Evolutionary conservation across 2,113 vertebrate species (phyloP).

Genomic region (Anser brachyrhynchus): DNA sequence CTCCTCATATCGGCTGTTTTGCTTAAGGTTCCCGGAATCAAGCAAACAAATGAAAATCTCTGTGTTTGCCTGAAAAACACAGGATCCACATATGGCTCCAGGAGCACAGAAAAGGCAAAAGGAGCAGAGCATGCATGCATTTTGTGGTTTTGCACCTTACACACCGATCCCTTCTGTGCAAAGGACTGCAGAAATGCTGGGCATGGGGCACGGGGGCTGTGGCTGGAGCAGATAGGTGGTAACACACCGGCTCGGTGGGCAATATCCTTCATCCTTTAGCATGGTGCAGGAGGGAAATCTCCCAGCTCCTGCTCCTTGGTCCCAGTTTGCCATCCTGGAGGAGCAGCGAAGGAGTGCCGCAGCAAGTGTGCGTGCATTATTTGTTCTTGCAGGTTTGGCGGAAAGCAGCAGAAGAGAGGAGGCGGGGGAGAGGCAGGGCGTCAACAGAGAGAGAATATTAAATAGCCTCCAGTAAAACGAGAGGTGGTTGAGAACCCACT

Average conservation of each 20-base stretch:
- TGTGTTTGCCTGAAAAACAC: not conserved
- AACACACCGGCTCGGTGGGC: not conserved
- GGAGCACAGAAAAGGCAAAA: not conserved
- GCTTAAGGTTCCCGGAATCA: not conserved
- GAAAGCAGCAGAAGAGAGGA: not conserved
- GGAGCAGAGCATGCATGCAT: rapidly evolving
- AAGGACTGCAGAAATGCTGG: not conserved
- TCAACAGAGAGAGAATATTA: not conserved
- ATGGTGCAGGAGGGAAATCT: not conserved
- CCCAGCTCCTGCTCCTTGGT: not conserved
- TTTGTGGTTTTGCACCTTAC: not conserved
- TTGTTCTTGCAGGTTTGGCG: not conserved
- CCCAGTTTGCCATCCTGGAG: rapidly evolving
- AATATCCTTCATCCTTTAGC: not conserved
- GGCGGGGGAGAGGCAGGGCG: not conserved
- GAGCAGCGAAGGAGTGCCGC: rapidly evolving
- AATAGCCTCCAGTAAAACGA: not conserved
- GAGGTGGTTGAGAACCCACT: not conserved
- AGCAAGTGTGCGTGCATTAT: rapidly evolving
- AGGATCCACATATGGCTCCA: not conserved
- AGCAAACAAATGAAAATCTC: not conserved
- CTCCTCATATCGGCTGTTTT: not conserved
- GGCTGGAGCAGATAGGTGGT: not conserved
- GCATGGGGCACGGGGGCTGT: rapidly evolving
- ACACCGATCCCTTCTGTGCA: not conserved